Evolutionary conservation across 2,113 vertebrate genomes (phyloP).

Genomic region (Chiloscyllium plagiosum): DNA sequence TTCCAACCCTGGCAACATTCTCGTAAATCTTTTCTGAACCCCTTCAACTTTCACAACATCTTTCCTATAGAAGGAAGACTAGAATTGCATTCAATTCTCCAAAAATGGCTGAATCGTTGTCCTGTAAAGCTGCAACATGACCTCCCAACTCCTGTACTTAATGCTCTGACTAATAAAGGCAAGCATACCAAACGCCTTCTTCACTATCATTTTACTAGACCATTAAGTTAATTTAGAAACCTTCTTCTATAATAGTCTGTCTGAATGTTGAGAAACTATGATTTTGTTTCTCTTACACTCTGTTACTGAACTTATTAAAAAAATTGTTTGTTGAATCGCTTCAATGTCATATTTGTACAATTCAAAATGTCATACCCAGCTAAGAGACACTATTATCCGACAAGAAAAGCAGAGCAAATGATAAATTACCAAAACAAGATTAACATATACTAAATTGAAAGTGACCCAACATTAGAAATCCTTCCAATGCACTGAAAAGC

Average conservation of each 20-base stretch:
- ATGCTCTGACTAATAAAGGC: too few relatives aligned
- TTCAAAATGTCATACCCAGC: not conserved
- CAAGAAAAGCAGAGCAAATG: not conserved
- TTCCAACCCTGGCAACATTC: too few relatives aligned
- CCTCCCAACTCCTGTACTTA: too few relatives aligned
- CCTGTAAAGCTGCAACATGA: too few relatives aligned
- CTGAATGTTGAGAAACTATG: not conserved
- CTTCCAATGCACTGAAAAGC: conserved; percentile 14
- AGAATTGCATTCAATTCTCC: too few relatives aligned
- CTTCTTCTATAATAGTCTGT: not conserved
- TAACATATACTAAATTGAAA: not conserved
- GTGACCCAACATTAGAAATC: not conserved
- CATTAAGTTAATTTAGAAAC: not conserved
- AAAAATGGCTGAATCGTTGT: too few relatives aligned
- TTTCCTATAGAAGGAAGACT: too few relatives aligned
- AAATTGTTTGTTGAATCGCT: not conserved
- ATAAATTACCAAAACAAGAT: not conserved
- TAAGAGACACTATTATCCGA: not conserved
- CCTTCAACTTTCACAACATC: too few relatives aligned
- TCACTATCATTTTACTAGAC: not conserved
- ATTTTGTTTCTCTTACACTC: not conserved
- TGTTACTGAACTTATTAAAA: not conserved
- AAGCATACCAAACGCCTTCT: too few relatives aligned
- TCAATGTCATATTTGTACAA: not conserved
- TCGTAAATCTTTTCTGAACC: too few relatives aligned